Evolutionary conservation across 2,797 vertebrate genomes (phyloP), one percentile per base, ranked within the genome.

Genomic region (Octomys mimax): DNA sequence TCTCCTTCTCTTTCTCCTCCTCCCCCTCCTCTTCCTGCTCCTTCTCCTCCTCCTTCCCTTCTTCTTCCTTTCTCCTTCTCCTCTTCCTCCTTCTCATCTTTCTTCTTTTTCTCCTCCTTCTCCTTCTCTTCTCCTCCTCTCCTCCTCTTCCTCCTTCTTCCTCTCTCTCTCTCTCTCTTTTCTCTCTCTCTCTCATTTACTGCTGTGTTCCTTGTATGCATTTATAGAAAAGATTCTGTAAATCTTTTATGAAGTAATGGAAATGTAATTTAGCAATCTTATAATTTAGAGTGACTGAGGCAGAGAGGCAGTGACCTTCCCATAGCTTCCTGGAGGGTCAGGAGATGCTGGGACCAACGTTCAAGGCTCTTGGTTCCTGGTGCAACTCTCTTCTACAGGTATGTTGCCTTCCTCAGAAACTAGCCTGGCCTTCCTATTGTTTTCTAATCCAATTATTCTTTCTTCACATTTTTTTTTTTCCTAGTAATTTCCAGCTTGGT

Each of bases 1-100:
- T n/a, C 11, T 5, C 3, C 36, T 54, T 36, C 54, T 28, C 11
- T 1, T 4, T 4, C 28, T 1, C 28, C 26, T 10, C 26, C 4
- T 4, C 0, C 9, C 13, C 10, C 18, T 19, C 57, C 5, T 6
- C 19, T 16, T 16, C 18, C 6, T 14, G 5, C 19, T 21, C 57
- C 19, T 21, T 21, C 57, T 16, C 19, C 13, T 6, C 54, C 14
- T 57, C 13, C 16, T 12, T 4, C 16, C 13, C 24, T 31, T 10
- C 4, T 3, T 5, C 62, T 2, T 3, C 1, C 54, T 16, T 57
- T 5, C 5, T 42, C 39, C 39, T 42, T 42, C n/a, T n/a, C n/a
- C n/a, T 42, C 39, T 42, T 42, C 5, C 39, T 42, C 39, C 39
- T 42, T 42, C 39, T 42, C 39, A 2, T 42, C 39, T 42, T 42